Base-by-base conservation (phyloP, 2,888 invertebrate species). In the Lasiommata megera region DNA sequence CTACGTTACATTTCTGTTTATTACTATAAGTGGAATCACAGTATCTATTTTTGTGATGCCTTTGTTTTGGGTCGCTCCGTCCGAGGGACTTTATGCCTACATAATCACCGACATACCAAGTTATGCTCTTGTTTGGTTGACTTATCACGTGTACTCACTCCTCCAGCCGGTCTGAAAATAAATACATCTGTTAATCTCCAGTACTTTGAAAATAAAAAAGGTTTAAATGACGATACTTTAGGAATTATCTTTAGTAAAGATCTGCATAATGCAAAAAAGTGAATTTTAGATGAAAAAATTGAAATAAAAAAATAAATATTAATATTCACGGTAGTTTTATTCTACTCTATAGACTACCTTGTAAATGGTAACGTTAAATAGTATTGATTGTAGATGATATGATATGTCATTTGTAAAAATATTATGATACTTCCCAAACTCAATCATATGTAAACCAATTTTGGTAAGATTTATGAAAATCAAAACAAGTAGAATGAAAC, bases 121-220 rank as follows among this genome's bases (percentile, higher is more conserved):
- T 75, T 69, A 72, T 74, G 73, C 72, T 79, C 72, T 66, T 62
- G 70, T 67, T 68, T 76, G 73, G 76, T 80, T 81, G 82, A 87
- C 92, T 93, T 95, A 96, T 97, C 96, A 97, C 95, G 97, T 96
- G 91, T 97, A 97, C 90, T 97, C 97, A 78, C 96, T 95, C 91
- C 97, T 94, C 97, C 97, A 97, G 79, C 96, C 95, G 86, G 95
- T 95, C 97, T 97, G 94, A 61, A 94, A 94, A 79, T 76, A 90
- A 82, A 77, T 76, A 71, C 31, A 53, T 46, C 17, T 34, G 59
- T 70, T 72, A 70, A 41, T 61, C 29, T 44, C 29, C 18, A 44
- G 23, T 38, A 14, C 34, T 46, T 48, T 36, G 14, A 14, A 34
- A 18, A 23, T 17, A 40, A 5, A 14, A 12, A 47, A 34, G 17